Evolutionary conservation across 2,113 vertebrate species (phyloP).

Genomic region (Myanophis thanlyinensis): DNA sequence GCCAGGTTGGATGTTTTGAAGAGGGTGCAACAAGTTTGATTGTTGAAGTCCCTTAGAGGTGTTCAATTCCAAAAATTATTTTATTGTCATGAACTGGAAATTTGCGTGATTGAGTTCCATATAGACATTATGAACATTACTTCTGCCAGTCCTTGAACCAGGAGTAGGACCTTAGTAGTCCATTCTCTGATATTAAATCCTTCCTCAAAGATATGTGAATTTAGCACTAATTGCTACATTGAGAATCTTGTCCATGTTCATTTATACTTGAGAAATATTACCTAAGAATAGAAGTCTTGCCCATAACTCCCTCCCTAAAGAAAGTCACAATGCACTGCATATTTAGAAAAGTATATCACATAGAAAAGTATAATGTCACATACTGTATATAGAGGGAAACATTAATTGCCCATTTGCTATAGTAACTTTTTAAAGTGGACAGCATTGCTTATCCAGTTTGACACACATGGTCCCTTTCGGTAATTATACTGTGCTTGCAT

Average conservation of each 20-base stretch:
- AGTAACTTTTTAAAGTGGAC: conserved; percentile 68
- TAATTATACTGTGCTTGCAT: conserved; percentile 51
- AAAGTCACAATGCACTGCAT: not conserved
- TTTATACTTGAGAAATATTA: not conserved
- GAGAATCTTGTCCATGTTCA: not conserved
- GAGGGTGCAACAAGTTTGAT: not conserved
- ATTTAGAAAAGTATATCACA: not conserved
- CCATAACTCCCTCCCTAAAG: not conserved
- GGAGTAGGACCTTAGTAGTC: not conserved
- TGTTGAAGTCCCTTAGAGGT: not conserved
- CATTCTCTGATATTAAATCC: not conserved
- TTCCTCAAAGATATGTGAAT: not conserved
- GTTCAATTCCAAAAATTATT: not conserved
- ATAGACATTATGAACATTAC: not conserved
- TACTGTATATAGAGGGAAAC: conserved; percentile 56
- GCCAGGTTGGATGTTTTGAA: not conserved
- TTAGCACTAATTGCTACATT: not conserved
- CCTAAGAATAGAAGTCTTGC: not conserved
- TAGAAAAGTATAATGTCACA: not conserved
- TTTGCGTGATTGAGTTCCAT: not conserved
- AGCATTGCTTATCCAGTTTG: conserved; percentile 50
- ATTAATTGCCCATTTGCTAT: conserved; percentile 70
- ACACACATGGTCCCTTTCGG: conserved; percentile 11
- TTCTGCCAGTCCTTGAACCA: not conserved
- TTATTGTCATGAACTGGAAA: not conserved